A percentile compares a stretch with the other conserved stretches of the same genome.
Evolutionary conservation across 2,888 invertebrate species (phyloP).

Genomic region (Allacma fusca): DNA sequence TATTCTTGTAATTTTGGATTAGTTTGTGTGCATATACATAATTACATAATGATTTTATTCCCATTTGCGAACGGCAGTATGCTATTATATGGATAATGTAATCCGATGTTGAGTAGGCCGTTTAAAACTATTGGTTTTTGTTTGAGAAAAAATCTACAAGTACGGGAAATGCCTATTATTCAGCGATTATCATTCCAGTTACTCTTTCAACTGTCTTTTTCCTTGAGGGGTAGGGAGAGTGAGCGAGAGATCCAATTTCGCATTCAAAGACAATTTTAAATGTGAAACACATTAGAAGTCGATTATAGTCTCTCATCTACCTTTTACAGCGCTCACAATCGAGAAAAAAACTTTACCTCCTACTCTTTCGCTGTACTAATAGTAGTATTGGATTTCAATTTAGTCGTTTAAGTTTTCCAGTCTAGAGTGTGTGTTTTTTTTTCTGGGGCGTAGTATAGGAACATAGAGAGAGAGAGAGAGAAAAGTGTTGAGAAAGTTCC

Average conservation of each 20-base stretch:
- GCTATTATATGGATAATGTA: too few species aligned
- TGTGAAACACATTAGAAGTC: conserved; percentile 21
- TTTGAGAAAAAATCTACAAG: background rate
- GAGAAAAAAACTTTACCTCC: background rate
- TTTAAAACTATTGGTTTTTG: background rate
- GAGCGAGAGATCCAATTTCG: background rate
- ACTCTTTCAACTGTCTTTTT: background rate
- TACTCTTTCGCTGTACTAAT: background rate
- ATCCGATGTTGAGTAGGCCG: too few species aligned
- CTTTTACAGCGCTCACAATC: background rate
- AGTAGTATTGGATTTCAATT: conserved; percentile 21
- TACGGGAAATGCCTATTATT: background rate
- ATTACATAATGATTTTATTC: too few species aligned
- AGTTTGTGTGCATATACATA: too few species aligned
- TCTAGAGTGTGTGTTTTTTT: background rate
- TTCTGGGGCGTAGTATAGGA: background rate
- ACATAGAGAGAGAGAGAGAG: conserved; percentile 3
- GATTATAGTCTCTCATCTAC: background rate
- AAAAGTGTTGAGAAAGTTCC: conserved; percentile 5
- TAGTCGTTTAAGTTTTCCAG: conserved; percentile 1
- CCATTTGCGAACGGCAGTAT: too few species aligned
- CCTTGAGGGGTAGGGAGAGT: background rate
- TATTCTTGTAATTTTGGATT: too few species aligned
- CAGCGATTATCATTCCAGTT: background rate
- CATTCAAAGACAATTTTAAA: conserved; percentile 21